Evolutionary conservation across 1,140 invertebrate species (phyloP).

Genomic region (Maconellicoccus hirsutus): DNA sequence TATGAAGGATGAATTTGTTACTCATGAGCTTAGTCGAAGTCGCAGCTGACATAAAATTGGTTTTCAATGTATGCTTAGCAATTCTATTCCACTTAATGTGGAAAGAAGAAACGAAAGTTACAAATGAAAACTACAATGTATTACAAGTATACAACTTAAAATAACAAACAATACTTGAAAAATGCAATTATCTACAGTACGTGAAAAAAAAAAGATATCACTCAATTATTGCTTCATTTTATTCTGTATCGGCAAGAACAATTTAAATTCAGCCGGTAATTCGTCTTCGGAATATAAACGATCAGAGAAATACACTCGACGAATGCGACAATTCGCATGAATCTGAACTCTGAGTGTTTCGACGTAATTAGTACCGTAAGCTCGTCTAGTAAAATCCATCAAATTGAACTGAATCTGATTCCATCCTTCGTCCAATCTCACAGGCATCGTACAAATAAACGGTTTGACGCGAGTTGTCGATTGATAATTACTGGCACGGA

Average conservation of each 20-base stretch:
- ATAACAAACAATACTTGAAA: too few species aligned
- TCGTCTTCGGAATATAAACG: slow-evolving; percentile 98
- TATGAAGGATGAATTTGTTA: too few species aligned
- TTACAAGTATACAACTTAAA: too few species aligned
- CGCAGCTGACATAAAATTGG: too few species aligned
- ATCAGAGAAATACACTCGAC: slow-evolving; percentile 98
- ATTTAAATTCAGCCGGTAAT: slow-evolving; percentile 96
- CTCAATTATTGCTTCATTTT: slow-evolving; percentile 47
- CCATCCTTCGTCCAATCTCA: slow-evolving; percentile 97
- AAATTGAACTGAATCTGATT: slow-evolving; percentile 98
- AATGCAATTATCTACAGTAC: too few species aligned
- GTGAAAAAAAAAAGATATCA: too few species aligned
- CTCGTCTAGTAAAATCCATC: slow-evolving; percentile 92
- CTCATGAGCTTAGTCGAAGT: too few species aligned
- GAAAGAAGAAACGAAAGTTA: too few species aligned
- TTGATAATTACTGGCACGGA: slow-evolving; percentile 96
- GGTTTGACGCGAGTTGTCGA: slow-evolving; percentile 95
- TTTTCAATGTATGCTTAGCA: too few species aligned
- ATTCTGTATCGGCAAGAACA: slow-evolving; percentile 86
- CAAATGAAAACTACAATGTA: too few species aligned
- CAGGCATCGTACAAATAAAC: slow-evolving; percentile 99
- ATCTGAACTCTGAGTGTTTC: slow-evolving; percentile 96
- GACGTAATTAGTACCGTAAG: slow-evolving; percentile 98
- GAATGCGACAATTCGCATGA: slow-evolving; percentile 96
- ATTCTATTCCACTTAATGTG: too few species aligned